Base-by-base conservation (phyloP, 2,797 vertebrate genomes). In the Paratrypauchen microcephalus region DNA sequence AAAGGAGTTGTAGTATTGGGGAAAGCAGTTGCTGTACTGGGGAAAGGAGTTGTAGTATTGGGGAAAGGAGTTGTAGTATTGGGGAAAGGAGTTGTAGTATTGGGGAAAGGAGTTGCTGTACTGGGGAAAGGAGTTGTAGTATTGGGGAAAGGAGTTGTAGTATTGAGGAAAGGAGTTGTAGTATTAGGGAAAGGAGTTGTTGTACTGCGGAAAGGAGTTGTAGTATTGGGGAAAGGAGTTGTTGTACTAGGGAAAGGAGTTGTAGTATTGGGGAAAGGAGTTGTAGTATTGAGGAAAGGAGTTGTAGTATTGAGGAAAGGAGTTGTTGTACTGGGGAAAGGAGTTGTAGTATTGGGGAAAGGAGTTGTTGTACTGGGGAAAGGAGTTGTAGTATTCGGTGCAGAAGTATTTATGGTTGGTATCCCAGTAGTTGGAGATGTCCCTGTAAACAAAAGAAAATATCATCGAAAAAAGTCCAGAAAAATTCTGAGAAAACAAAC, bases 391-490 rank as follows among this genome's bases (percentile, higher is more conserved):
- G 24, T 26, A 32, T 32, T 59, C 6, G 57, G 26, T 11, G 28
- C 3, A 32, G 28, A 11, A 18, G 28, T 19, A 16, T 26, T 0
- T 4, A 21, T 15, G 16, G 4, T 57, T 55, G 8, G 54, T 2
- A 0, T 58, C 24, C 0, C 15, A 6, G 26, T 59, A 60, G 28
- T 36, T 60, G 57, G 26, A 59, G 57, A 59, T 18, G 18, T 60
- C 18, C n/a, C 58, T 60, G 58, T 60, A 30, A 60, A 60, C 1
- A 32, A 16, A 59, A 6, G 18, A n/a, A 18, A 60, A 41, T 3
- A 65, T 24, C 8, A 1, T n/a, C n/a, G n/a, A n/a, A n/a, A n/a
- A n/a, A 11, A 41, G 7, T 39, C 69, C 23, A 60, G 67, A 70
- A 65, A 56, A 13, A 56, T 1, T 16, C 12, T 55, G 21, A 54